These are phyloP conservation scores for Cryptomyrus ogoouensis DNA, from an alignment of 2,113 vertebrate genomes.

Conservation along the genomic window DNA sequence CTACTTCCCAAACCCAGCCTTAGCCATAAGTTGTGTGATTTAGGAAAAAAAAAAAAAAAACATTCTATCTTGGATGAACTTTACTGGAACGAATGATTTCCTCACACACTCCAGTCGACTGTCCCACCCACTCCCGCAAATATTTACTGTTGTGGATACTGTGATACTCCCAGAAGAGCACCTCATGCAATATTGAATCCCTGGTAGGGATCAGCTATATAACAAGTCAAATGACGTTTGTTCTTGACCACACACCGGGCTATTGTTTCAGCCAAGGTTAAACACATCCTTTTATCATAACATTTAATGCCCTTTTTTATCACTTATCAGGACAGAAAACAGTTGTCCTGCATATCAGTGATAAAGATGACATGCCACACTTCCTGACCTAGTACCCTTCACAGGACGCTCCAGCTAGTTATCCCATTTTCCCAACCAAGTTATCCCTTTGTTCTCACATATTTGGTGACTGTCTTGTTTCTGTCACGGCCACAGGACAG, in stretches of 20 bases:
- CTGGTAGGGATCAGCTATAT: background rate
- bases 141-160: background rate
- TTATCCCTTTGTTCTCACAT: background rate
- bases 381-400: slow-evolving; percentile 23
- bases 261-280: background rate
- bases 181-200: background rate
- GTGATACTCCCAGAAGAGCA: background rate
- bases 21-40: background rate
- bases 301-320: slow-evolving; percentile 24
- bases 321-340: slow-evolving; percentile 18
- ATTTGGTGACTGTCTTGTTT: background rate
- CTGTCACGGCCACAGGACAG: background rate
- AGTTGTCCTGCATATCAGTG: slow-evolving; percentile 24
- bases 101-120: background rate
- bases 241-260: background rate
- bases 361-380: slow-evolving; percentile 11
- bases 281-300: background rate
- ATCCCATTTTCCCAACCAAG: background rate
- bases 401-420: background rate
- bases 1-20: background rate
- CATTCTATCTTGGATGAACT: background rate
- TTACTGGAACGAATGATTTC: background rate
- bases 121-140: background rate
- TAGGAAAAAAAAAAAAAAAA: background rate
- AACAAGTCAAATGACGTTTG: background rate